Conservation (phyloP, 2,797 vertebrate genomes). For the Sebastes itinus region DNA sequence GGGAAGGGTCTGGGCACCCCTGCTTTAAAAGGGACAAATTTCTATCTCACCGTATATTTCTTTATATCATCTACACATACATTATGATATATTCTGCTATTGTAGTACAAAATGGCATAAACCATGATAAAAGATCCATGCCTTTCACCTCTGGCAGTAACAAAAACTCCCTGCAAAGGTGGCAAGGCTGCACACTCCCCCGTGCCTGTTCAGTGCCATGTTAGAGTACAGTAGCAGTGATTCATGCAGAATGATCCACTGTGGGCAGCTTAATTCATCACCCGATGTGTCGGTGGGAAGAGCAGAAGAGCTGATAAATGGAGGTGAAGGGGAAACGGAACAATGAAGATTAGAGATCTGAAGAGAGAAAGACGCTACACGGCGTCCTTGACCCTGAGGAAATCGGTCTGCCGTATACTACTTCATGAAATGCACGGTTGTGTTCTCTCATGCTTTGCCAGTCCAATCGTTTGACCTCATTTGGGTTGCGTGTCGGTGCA, state of each 20-base stretch:
- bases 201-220: background rate
- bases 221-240: slow-evolving; percentile 27
- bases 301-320: slow-evolving; percentile 47
- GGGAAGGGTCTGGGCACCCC: no score
- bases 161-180: background rate
- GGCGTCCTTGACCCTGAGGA: slow-evolving; percentile 41
- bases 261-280: slow-evolving; percentile 45
- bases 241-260: slow-evolving; percentile 22
- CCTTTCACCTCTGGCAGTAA: background rate
- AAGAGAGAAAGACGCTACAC: slow-evolving; percentile 4
- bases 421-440: slow-evolving; percentile 19
- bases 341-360: slow-evolving; percentile 36
- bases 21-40: background rate
- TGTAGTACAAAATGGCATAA: background rate
- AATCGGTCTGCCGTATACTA: background rate
- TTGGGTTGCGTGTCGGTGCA: background rate
- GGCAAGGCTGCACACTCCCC: background rate
- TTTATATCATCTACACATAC: background rate
- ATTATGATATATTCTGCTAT: background rate
- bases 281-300: slow-evolving; percentile 28
- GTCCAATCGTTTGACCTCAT: slow-evolving; percentile 45
- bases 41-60: background rate
- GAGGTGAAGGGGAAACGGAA: slow-evolving; percentile 33
- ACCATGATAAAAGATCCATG: background rate
- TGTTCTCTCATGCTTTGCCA: slow-evolving; percentile 9